Conservation (phyloP, 2,888 invertebrate genomes). For the Nineta flava region DNA sequence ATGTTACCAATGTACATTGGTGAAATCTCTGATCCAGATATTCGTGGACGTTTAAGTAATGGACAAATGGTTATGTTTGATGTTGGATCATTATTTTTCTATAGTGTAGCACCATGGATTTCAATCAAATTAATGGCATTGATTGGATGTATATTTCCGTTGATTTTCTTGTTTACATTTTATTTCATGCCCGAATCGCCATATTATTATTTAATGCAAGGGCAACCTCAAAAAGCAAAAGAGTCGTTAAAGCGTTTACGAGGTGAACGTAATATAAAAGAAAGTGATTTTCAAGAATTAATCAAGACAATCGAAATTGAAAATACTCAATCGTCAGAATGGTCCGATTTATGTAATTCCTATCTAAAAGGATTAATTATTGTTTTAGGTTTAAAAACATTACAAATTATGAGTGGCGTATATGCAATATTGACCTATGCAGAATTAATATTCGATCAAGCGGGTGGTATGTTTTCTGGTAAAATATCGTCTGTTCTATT, state of each 20-base stretch:
- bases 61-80: conserved; percentile 37
- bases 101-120: conserved; percentile 42
- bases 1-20: conserved; percentile 39
- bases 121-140: conserved; percentile 35
- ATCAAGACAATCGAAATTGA: conserved; percentile 23
- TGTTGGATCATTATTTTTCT: conserved; percentile 41
- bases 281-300: conserved; percentile 30
- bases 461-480: conserved; percentile 18
- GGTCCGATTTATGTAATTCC: conserved; percentile 36
- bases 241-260: conserved; percentile 41
- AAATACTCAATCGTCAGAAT: conserved; percentile 34
- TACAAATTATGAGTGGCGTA: conserved; percentile 24
- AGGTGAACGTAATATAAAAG: conserved; percentile 30
- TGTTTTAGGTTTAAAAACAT: conserved; percentile 21
- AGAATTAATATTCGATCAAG: conserved; percentile 23
- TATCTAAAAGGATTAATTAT: conserved; percentile 46
- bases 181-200: conserved; percentile 52
- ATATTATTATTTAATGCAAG: conserved; percentile 29
- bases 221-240: conserved; percentile 28
- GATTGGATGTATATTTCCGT: conserved; percentile 39
- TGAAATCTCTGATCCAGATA: conserved; percentile 38
- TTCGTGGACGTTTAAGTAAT: conserved; percentile 41
- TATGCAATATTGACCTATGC: conserved; percentile 25
- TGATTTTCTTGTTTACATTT: conserved; percentile 38
- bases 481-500: conserved; percentile 22